Conservation (phyloP, 2,888 invertebrate species). For the Troilus luridus region DNA sequence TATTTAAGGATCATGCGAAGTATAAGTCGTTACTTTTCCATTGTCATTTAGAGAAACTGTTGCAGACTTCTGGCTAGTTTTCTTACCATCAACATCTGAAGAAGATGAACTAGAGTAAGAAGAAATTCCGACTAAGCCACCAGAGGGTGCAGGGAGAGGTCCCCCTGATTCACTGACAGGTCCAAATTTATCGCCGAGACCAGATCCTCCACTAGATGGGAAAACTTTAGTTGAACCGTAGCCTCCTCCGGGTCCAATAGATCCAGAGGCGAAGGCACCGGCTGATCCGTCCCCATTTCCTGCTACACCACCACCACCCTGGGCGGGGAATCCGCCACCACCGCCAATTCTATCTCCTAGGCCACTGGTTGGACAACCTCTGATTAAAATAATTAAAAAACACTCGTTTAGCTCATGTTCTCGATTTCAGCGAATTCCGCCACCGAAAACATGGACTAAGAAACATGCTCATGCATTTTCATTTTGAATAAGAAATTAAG, state of each 20-base stretch:
- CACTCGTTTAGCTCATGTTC: slow-evolving; percentile 15
- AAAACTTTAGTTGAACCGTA: slow-evolving; percentile 63
- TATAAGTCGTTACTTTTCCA: slow-evolving; percentile 78
- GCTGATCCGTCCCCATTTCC: background rate
- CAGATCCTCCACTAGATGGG: slow-evolving; percentile 56
- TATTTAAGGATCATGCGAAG: slow-evolving; percentile 70
- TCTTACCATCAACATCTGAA: slow-evolving; percentile 75
- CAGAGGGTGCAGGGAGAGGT: slow-evolving; percentile 60
- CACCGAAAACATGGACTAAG: slow-evolving; percentile 55
- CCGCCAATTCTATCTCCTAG: slow-evolving; percentile 19
- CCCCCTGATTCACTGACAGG: slow-evolving; percentile 49
- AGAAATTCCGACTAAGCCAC: slow-evolving; percentile 71
- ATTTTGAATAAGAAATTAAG: background rate
- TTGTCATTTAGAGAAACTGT: slow-evolving; percentile 81
- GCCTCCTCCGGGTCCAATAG: slow-evolving; percentile 63
- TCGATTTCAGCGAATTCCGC: slow-evolving; percentile 3
- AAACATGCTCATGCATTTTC: slow-evolving; percentile 40
- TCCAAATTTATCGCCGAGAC: slow-evolving; percentile 62
- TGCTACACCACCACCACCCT: background rate
- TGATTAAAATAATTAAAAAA: slow-evolving; percentile 29
- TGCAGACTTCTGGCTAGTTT: slow-evolving; percentile 73
- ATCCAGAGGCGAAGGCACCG: slow-evolving; percentile 58
- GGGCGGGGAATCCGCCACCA: slow-evolving; percentile 22
- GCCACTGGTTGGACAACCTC: slow-evolving; percentile 53
- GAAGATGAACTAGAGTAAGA: slow-evolving; percentile 77